Conservation (phyloP, 2,888 invertebrate genomes). For the Calameuta idolon region DNA sequence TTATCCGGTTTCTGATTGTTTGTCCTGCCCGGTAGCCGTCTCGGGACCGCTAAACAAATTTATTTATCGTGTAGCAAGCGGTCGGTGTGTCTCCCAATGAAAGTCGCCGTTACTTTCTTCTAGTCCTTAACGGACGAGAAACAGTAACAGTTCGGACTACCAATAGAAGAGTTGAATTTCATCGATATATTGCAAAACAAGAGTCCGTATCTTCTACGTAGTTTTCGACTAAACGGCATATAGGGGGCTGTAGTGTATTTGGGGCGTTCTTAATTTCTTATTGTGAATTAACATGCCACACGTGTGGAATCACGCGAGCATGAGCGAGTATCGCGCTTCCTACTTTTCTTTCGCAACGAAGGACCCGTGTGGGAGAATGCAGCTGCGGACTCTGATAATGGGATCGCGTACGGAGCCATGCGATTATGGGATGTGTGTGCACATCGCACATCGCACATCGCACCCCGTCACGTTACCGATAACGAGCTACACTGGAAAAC, state of each 20-base stretch:
- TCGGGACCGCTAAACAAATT: constrained; percentile 41
- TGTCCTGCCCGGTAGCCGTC: constrained; percentile 52
- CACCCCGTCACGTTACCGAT: constrained; percentile 18
- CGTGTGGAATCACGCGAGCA: constrained; percentile 50
- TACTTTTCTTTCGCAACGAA: constrained; percentile 45
- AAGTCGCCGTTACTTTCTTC: background rate
- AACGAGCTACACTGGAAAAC: constrained; percentile 6
- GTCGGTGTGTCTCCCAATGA: constrained; percentile 1
- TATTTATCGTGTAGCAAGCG: constrained; percentile 17
- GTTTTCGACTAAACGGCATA: background rate
- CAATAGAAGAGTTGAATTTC: background rate
- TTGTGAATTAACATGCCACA: constrained; percentile 60
- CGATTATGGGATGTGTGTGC: constrained; percentile 1
- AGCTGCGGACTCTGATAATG: constrained; percentile 57
- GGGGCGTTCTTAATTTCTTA: constrained; percentile 55
- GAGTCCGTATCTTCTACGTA: background rate
- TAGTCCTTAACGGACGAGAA: background rate
- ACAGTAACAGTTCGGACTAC: background rate
- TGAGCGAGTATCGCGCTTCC: constrained; percentile 46
- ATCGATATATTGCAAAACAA: background rate
- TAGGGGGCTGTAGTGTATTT: background rate
- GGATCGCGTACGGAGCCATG: constrained; percentile 32
- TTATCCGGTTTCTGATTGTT: constrained; percentile 34
- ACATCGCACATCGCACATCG: constrained; percentile 11
- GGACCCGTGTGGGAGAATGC: constrained; percentile 59